Conservation (phyloP, 2,797 vertebrate species). For the Enteromius paludinosus region DNA sequence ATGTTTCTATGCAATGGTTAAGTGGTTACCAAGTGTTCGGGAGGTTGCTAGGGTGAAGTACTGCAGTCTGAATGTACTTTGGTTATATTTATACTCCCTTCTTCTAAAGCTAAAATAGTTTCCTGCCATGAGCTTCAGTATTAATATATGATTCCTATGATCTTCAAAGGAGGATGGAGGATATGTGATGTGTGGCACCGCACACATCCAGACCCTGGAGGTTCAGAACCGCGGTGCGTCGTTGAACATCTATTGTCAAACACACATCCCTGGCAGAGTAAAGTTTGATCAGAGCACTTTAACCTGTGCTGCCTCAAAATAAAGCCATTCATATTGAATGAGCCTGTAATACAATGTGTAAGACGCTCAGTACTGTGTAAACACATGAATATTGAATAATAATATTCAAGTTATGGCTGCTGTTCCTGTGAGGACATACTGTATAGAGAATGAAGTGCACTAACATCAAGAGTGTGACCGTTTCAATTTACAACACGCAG, state of each 20-base stretch:
- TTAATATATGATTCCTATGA: slow-evolving; percentile 1
- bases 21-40: not conserved
- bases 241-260: not conserved
- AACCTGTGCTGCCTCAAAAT: slow-evolving; percentile 26
- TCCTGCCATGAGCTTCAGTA: not conserved
- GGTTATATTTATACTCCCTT: not conserved
- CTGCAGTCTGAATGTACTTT: not conserved
- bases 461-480: not conserved
- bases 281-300: slow-evolving; percentile 11
- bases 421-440: not conserved
- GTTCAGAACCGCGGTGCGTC: not conserved
- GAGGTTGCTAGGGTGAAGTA: not conserved
- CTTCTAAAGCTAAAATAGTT: not conserved
- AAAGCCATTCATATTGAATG: slow-evolving; percentile 40
- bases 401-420: not conserved
- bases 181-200: not conserved
- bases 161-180: slow-evolving; percentile 40
- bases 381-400: slow-evolving; percentile 41
- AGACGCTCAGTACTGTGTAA: slow-evolving; percentile 12
- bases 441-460: not conserved
- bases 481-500: not conserved
- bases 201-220: not conserved
- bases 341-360: slow-evolving; percentile 36
- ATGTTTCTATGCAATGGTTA: not conserved
- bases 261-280: not conserved